Evolutionary conservation across 92 coral and sea anemone genomes (phyloP).

Genomic region (Heliopora coerulea): DNA sequence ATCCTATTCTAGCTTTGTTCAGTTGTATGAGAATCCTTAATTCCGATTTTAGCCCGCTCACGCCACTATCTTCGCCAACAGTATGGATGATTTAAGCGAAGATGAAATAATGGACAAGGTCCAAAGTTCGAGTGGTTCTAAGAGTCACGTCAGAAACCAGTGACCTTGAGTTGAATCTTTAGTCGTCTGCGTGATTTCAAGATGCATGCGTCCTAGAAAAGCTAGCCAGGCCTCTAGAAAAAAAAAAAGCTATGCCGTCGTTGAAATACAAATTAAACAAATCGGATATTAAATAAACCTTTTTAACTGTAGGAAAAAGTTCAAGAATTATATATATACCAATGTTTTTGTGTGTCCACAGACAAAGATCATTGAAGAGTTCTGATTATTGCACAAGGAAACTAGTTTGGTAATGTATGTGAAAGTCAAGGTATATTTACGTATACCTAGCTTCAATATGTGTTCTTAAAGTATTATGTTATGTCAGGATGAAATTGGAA

Average conservation of each 20-base stretch:
- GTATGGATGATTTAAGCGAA: constrained; percentile 57
- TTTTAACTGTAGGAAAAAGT: neutral
- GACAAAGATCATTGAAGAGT: neutral
- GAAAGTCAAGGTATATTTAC: no score
- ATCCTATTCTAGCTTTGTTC: no score
- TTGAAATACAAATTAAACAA: constrained; percentile 20
- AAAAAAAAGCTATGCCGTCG: neutral
- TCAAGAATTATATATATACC: neutral
- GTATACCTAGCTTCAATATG: no score
- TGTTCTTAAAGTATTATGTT: no score
- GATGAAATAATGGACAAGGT: constrained; percentile 77
- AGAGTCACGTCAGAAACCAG: constrained; percentile 72
- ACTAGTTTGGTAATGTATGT: neutral
- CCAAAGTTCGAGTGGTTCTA: constrained; percentile 92
- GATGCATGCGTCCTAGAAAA: neutral
- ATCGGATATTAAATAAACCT: neutral
- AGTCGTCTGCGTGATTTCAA: constrained; percentile 6
- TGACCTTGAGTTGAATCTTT: neutral
- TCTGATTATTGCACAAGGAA: neutral
- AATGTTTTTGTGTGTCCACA: neutral
- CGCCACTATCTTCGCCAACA: constrained; percentile 68
- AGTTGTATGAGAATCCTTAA: constrained; percentile 10
- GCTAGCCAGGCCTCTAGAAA: neutral
- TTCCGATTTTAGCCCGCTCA: constrained; percentile 72
- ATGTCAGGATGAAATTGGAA: no score